Percentiles rank a stretch among this genome's conserved stretches.
phyloP scores from a whole-genome alignment of 2,113 vertebrate species.

The Lasiurus borealis region DNA sequence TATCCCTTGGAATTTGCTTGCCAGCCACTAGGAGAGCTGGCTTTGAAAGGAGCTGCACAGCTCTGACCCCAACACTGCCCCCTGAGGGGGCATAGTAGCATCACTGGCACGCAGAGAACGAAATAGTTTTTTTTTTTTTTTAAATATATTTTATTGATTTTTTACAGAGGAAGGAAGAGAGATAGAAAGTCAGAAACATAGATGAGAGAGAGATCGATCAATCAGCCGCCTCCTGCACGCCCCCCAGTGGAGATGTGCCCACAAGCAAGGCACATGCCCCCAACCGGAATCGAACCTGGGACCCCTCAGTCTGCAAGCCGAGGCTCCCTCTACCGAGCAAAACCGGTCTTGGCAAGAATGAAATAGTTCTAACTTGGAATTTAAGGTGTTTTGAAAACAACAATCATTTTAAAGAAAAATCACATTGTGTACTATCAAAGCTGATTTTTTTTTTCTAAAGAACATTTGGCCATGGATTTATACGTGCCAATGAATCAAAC shows the following conservation, averaged over 20 bases:
- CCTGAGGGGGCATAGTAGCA: background rate
- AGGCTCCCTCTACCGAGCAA: too few relatives aligned
- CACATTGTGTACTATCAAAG: background rate
- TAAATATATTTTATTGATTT: too few relatives aligned
- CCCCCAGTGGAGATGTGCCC: too few relatives aligned
- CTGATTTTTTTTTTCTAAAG: background rate
- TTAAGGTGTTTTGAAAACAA: slow-evolving; percentile 39
- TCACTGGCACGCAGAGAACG: slow-evolving; percentile 3
- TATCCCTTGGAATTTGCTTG: slow-evolving; percentile 61
- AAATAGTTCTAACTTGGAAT: slow-evolving; percentile 34
- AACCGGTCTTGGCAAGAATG: too few relatives aligned
- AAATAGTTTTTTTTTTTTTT: slow-evolving; percentile 46
- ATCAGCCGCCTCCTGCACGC: too few relatives aligned
- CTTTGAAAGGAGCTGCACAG: slow-evolving; percentile 33
- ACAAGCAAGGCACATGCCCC: too few relatives aligned
- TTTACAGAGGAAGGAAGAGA: too few relatives aligned
- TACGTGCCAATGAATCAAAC: slow-evolving; percentile 32
- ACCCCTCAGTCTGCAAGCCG: too few relatives aligned
- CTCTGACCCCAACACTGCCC: slow-evolving; percentile 22
- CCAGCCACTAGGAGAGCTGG: slow-evolving; percentile 55
- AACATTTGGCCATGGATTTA: background rate
- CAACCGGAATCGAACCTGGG: too few relatives aligned
- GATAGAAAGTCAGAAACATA: too few relatives aligned
- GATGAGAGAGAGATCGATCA: too few relatives aligned
- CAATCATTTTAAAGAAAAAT: background rate